phyloP scores from a whole-genome alignment of 2,888 invertebrate species.

The Amiota minor region DNA sequence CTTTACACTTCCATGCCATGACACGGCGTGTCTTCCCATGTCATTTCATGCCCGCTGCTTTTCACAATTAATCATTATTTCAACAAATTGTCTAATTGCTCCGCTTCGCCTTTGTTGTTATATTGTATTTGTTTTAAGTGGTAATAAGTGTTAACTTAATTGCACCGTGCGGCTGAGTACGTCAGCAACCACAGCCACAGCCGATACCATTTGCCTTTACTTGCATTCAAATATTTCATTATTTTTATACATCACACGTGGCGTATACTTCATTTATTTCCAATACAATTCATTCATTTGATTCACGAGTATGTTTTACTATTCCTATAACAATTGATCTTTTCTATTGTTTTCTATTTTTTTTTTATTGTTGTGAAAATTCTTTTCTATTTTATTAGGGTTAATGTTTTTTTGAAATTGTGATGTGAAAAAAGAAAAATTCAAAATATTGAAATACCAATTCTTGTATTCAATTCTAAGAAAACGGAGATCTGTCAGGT shows the following conservation, averaged over 20 bases:
- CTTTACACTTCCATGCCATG: not conserved
- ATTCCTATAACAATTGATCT: not conserved
- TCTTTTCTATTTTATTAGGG: not conserved
- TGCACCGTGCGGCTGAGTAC: not conserved
- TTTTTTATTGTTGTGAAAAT: too few relatives aligned
- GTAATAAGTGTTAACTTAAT: slow-evolving; percentile 3
- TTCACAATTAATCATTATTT: slow-evolving; percentile 45
- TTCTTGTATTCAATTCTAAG: not conserved
- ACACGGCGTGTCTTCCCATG: not conserved
- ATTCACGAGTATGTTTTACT: too few relatives aligned
- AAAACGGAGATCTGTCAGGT: not conserved
- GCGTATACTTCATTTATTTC: too few relatives aligned
- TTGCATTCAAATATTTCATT: too few relatives aligned
- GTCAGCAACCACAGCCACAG: not conserved
- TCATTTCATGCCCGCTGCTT: not conserved
- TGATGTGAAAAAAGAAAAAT: too few relatives aligned
- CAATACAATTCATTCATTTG: too few relatives aligned
- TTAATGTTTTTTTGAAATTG: not conserved
- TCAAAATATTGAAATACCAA: too few relatives aligned
- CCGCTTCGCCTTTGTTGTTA: not conserved
- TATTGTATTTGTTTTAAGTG: not conserved
- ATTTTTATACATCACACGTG: too few relatives aligned
- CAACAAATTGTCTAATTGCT: slow-evolving; percentile 39
- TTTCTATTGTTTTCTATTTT: not conserved
- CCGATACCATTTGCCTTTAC: too few relatives aligned